A percentile compares a stretch with the other conserved stretches of the same genome.
Evolutionary conservation across 2,113 vertebrate species (phyloP).

Genomic region (Lophius piscatorius): DNA sequence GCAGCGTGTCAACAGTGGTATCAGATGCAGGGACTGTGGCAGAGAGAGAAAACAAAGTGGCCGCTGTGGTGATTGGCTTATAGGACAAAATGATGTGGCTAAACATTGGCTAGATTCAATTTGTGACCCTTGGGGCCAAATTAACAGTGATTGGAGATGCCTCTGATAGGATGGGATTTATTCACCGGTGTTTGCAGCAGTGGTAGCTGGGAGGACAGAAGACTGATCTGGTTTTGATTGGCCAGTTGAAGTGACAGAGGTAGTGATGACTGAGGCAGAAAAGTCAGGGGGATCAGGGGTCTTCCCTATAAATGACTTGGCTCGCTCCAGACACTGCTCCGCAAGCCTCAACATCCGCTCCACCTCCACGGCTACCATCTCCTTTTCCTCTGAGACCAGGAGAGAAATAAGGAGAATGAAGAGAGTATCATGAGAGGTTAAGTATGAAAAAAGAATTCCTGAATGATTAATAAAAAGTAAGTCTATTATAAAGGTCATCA

Average conservation of each 20-base stretch:
- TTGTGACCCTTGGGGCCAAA: slow-evolving; percentile 10
- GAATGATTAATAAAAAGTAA: background rate
- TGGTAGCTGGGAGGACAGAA: background rate
- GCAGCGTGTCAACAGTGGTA: slow-evolving; percentile 1
- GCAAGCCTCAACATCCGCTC: slow-evolving; percentile 91
- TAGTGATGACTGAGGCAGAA: background rate
- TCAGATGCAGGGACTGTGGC: slow-evolving; percentile 28
- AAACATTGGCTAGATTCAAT: background rate
- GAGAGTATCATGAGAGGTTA: background rate
- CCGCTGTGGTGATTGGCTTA: background rate
- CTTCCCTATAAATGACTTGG: slow-evolving; percentile 84
- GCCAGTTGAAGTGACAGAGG: slow-evolving; percentile 11
- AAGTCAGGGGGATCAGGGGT: slow-evolving; percentile 17
- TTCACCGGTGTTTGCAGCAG: slow-evolving; percentile 34
- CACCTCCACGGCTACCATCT: slow-evolving; percentile 78
- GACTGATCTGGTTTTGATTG: slow-evolving; percentile 8
- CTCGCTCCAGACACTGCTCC: slow-evolving; percentile 92
- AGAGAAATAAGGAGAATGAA: background rate
- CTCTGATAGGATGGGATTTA: slow-evolving; percentile 10
- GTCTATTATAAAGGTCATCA: background rate
- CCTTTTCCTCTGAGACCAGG: slow-evolving; percentile 66
- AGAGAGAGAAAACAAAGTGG: background rate
- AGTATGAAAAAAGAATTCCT: background rate
- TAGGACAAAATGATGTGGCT: slow-evolving; percentile 1
- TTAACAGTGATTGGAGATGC: background rate